A percentile compares a stretch with the other conserved stretches of the same genome.
Evolutionary conservation across 2,888 invertebrate species (phyloP).

Genomic region (Parapristionchus giblindavisi): DNA sequence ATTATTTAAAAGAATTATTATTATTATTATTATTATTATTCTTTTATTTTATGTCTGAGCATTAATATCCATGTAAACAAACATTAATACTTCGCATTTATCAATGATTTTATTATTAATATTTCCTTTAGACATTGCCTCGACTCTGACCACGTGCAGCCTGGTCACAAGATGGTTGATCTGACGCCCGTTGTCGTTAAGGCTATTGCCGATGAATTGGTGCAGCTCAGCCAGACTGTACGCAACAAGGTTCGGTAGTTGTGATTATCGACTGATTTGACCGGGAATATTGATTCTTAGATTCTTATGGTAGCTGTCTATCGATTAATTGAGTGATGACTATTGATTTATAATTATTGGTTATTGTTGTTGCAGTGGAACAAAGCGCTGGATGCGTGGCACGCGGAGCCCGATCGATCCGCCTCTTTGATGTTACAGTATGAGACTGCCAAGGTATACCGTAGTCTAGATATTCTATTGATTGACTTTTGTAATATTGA

Average conservation of each 20-base stretch:
- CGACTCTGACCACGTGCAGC: conserved; percentile 13
- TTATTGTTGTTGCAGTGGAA: conserved; percentile 42
- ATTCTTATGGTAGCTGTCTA: no score
- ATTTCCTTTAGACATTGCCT: conserved; percentile 16
- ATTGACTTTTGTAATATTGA: background rate
- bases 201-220: conserved; percentile 24
- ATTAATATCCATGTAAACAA: background rate
- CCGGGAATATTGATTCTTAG: no score
- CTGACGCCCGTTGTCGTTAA: conserved; percentile 34
- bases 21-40: no score
- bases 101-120: background rate
- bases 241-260: conserved; percentile 22
- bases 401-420: conserved; percentile 53
- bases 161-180: conserved; percentile 36
- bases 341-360: background rate
- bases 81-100: background rate
- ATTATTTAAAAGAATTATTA: no score
- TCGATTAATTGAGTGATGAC: no score
- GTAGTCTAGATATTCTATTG: background rate
- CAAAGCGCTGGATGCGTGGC: conserved; percentile 49
- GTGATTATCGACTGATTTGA: background rate
- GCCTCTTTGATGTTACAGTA: conserved; percentile 51
- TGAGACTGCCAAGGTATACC: conserved; percentile 51
- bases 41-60: background rate
- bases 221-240: background rate